Evolutionary conservation across 35 echinoderm and acorn worm genomes (phyloP).

Genomic region (Stichopus chloronotus): DNA sequence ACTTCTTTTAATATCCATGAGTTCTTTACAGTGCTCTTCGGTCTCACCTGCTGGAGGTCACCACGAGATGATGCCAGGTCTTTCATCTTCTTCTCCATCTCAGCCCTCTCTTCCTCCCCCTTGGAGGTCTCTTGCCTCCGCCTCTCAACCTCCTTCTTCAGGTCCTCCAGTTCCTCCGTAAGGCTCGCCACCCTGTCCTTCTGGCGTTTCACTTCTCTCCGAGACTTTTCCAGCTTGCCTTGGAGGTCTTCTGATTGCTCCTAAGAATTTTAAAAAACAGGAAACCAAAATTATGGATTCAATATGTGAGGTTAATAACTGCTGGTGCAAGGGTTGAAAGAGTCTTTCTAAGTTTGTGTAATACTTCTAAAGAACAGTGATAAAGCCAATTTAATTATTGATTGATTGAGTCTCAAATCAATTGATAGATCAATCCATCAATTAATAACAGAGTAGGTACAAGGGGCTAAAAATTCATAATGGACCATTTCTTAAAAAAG

Average conservation of each 20-base stretch:
- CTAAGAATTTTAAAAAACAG: not conserved
- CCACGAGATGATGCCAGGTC: slow-evolving; percentile 41
- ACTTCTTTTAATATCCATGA: not conserved
- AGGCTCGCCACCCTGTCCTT: slow-evolving; percentile 63
- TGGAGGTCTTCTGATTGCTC: slow-evolving; percentile 80
- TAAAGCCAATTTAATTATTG: no score
- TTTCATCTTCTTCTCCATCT: slow-evolving; percentile 65
- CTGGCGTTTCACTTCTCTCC: slow-evolving; percentile 81
- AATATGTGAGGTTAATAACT: no score
- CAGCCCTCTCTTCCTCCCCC: slow-evolving; percentile 53
- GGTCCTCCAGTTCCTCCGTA: slow-evolving; percentile 60
- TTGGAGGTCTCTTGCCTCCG: not conserved
- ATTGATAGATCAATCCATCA: no score
- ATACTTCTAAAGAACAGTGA: no score
- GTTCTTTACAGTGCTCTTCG: not conserved
- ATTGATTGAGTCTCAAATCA: no score
- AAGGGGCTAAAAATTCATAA: no score
- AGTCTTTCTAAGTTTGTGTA: no score
- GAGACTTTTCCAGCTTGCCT: slow-evolving; percentile 72
- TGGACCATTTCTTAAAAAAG: no score
- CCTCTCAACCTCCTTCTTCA: slow-evolving; percentile 67
- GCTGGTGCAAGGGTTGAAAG: no score
- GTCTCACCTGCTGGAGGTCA: slow-evolving; percentile 36
- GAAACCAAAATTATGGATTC: no score
- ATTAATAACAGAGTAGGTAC: no score